Evolutionary conservation across 1,140 invertebrate genomes (phyloP), one percentile per base, ranked within the genome.

Genomic region (Drosophila miranda): DNA sequence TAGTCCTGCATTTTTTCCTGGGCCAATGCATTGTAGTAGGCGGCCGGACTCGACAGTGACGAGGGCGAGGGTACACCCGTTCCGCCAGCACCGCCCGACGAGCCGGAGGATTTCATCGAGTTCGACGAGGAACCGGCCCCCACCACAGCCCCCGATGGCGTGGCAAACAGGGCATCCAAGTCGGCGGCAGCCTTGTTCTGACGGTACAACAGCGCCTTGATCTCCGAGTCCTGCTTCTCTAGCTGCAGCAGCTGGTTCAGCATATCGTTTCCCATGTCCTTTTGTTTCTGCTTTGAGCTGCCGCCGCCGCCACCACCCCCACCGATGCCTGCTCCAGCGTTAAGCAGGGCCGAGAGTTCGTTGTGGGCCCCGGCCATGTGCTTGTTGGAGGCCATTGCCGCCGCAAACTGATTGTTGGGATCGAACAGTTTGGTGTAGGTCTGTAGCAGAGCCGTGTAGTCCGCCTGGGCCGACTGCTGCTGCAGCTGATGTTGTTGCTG

Each of bases 1-100:
- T 91, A 90, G 26, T 91, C 90, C 66, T 91, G 90, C 57, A 90
- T 82, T 48, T 91, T 91, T 23, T 91, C 89, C 48, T 90, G 88
- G 3, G 90, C 78, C 57, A 91, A 55, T 0, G 89, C 82, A 63
- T 90, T 90, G 21, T 90, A 91, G n/a, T 90, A 91, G 0, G 84
- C 78, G 16, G 84, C 76, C 6, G 86, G 74, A 48, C 84, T 84
- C 3, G 70, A 60, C 4, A 90, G 44, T 1, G 81, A 77, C 5
- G 87, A 86, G 6, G 81, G 74, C 23, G 56, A 84, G 14, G 75
- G 52, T 2, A 84, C 48, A 1, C 78, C 78, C 6, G 58, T 46
- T 6, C 60, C 60, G 0, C 70, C 75, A 2, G 52, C 43, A 7
- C 30, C 60, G 4, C 51, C 45, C 0, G 55, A 58, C 6, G 78